These are phyloP conservation scores for Melanotaenia nigrans DNA, from an alignment of 2,797 vertebrate genomes.

Conservation along the genomic window DNA sequence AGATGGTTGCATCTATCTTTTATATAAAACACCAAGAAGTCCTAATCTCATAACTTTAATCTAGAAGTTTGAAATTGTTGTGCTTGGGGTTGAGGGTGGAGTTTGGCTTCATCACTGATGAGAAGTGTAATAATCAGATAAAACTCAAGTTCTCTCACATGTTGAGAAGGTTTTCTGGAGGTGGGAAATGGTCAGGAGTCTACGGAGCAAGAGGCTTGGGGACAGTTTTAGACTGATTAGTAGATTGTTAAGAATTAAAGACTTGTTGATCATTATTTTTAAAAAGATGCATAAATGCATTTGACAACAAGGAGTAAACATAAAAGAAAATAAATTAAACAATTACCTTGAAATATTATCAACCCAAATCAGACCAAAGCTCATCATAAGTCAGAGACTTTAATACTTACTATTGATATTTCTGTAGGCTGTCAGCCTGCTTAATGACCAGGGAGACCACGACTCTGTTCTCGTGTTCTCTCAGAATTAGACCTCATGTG, in stretches of 20 bases:
- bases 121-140: conserved; percentile 61
- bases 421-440: conserved; percentile 27
- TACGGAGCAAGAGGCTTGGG: conserved; percentile 26
- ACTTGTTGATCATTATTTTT: not conserved
- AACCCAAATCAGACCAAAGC: conserved; percentile 5
- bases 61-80: conserved; percentile 39
- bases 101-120: conserved; percentile 50
- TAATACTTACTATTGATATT: conserved; percentile 34
- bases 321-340: not conserved
- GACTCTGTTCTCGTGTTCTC: conserved; percentile 49
- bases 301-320: not conserved
- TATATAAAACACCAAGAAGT: conserved; percentile 18
- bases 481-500: conserved; percentile 73
- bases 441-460: conserved; percentile 43
- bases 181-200: conserved; percentile 32
- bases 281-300: not conserved
- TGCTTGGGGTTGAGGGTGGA: conserved; percentile 35
- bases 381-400: conserved; percentile 50
- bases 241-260: conserved; percentile 1
- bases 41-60: conserved; percentile 60
- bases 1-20: conserved; percentile 7
- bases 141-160: conserved; percentile 55
- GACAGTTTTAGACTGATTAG: conserved; percentile 3
- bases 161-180: conserved; percentile 34
- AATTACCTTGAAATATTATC: not conserved